Evolutionary conservation across 2,797 vertebrate species (phyloP), one percentile per base, ranked within the genome.

Genomic region (Alectoris magna): DNA sequence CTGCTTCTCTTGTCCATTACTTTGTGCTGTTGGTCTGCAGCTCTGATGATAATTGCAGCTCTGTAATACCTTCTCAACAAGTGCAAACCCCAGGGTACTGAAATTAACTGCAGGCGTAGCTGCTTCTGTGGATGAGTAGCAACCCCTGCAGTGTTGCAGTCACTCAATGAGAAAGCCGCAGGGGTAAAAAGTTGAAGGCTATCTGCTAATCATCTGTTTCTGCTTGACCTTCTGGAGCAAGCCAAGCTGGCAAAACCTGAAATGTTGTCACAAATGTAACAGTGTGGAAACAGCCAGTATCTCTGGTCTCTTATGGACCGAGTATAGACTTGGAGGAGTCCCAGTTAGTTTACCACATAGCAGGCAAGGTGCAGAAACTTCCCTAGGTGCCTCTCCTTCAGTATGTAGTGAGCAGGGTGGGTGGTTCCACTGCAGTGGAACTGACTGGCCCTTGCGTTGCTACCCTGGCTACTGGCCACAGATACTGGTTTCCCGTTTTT

Each of bases 11-110:
- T 58, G 79, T 73, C 56, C 46, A 1, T 84, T 56, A 26, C 51
- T 34, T 80, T 29, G 63, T 39, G 24, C 55, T 70, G 55, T 86
- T 79, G 44, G 27, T 91, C 67, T 67, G 85, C 66, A 43, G 87
- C 59, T 85, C 84, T 91, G 92, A 90, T 93, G 93, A 55, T 89
- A 48, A 94, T 90, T 87, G 79, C 91, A 79, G 64, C 64, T 60
- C 79, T 86, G 36, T 43, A 53, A 49, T 38, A 69, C 21, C 43
- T 74, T 68, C 90, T 83, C 93, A 92, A 87, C 55, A 53, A 63
- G 79, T 23, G 51, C 73, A 69, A 18, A 69, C 89, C 70, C 58
- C 6, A 1, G 70, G 84, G 76, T 31, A 4, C 75, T 36, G 26
- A 70, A 62, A 56, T 34, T 8, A 27, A 93, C 76, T n/a, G n/a